Base-by-base conservation (phyloP, 1,140 invertebrate species). In the Drosophila paulistorum region DNA sequence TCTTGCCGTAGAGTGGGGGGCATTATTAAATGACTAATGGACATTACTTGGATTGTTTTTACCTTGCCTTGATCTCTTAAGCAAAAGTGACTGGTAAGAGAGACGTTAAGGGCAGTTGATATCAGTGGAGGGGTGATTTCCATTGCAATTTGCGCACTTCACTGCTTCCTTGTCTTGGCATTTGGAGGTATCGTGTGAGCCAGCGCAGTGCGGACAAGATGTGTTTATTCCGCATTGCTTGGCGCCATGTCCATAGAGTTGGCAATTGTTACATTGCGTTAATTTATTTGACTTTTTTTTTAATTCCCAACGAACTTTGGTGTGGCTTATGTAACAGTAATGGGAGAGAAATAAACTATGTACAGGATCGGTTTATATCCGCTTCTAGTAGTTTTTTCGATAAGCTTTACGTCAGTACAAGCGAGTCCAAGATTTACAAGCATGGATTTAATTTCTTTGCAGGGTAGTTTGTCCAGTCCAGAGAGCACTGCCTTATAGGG, bases 391-490 rank as follows among this genome's bases (percentile, higher is more conserved):
- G 54, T 55, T 55, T 55, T 55, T 55, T 55, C 54, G 26, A 55
- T 55, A 55, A 30, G 11, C 26, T 55, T 55, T 30, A 33, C 54
- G 54, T 55, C 54, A 30, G 26, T 55, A 30, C 54, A 55, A 30
- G 23, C 13, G 10, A 55, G 26, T n/a, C 54, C 54, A 55, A 55
- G 23, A 30, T 30, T 33, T 13, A n/a, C 26, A 30, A 55, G 54
- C 54, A 30, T 55, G 4, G 51, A 55, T 55, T 55, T 11, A 13
- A 55, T 26, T 26, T 55, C 51, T 26, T 11, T n/a, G 23, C 5
- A 13, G 9, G 54, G 54, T 55, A 55, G 54, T 55, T n/a, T 55
- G 26, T 55, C 54, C 54, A 55, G 54, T 30, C 26, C 54, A 30
- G n/a, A n/a, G n/a, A n/a, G n/a, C n/a, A n/a, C n/a, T n/a, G n/a